phyloP scores from a whole-genome alignment of 2,888 invertebrate species.

The Chalcosyrphus nemorum region DNA sequence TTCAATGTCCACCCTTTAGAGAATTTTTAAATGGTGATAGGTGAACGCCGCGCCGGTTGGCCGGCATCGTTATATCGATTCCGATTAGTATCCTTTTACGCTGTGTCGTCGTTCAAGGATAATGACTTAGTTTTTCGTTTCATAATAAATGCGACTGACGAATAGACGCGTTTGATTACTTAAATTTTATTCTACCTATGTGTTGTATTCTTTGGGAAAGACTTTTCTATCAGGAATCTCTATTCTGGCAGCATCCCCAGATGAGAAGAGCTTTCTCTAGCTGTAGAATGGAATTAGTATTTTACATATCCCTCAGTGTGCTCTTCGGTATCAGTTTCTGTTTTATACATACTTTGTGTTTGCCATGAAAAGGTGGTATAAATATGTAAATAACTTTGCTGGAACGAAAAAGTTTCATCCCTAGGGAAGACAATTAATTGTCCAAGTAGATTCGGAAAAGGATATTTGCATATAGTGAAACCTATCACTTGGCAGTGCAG shows the following conservation, averaged over 20 bases:
- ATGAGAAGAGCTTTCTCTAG: too few relatives aligned
- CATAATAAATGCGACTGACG: conserved; percentile 23
- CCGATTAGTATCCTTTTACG: conserved; percentile 27
- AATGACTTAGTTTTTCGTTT: conserved; percentile 15
- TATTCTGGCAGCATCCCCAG: too few relatives aligned
- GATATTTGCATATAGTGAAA: conserved; percentile 43
- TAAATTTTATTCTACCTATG: neutral
- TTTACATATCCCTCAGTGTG: conserved; percentile 10
- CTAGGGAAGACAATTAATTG: conserved; percentile 56
- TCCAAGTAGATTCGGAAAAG: conserved; percentile 34
- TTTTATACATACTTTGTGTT: neutral
- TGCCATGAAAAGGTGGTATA: neutral
- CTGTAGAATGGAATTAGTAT: conserved; percentile 24
- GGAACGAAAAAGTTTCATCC: conserved; percentile 43
- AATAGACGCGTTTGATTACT: conserved; percentile 19
- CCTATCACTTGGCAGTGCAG: conserved; percentile 26
- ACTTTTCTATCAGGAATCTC: conserved; percentile 45
- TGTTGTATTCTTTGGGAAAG: conserved; percentile 10
- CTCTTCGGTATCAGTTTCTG: neutral
- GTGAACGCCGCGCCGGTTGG: too few relatives aligned
- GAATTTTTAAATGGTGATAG: conserved; percentile 28
- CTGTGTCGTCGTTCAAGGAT: conserved; percentile 12
- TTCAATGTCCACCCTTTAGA: conserved; percentile 27
- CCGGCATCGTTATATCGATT: conserved; percentile 34
- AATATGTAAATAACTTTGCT: conserved; percentile 44